Percentiles rank a stretch among this genome's conserved stretches.
phyloP scores from a whole-genome alignment of 2,888 invertebrate species.

The Alviniconcha strummeri region DNA sequence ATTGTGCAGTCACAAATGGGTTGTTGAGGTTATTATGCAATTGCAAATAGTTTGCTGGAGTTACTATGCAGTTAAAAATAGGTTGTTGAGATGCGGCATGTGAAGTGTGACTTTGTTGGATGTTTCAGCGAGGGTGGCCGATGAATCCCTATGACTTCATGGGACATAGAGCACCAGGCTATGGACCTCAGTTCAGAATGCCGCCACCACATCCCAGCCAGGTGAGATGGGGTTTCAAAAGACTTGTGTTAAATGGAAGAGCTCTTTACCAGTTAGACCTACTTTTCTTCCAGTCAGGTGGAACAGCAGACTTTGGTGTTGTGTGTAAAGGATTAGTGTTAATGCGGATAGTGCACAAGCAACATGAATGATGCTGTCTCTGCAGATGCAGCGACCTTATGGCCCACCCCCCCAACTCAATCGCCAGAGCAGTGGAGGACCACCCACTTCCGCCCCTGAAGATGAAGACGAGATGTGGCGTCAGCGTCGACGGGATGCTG shows the following conservation, averaged over 20 bases:
- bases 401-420: slow-evolving; percentile 44
- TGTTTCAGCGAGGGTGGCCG: slow-evolving; percentile 60
- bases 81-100: no score
- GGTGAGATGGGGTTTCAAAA: not conserved
- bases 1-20: no score
- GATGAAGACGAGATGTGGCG: slow-evolving; percentile 83
- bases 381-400: slow-evolving; percentile 33
- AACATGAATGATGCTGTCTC: not conserved
- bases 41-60: no score
- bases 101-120: slow-evolving; percentile 6
- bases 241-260: no score
- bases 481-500: slow-evolving; percentile 81
- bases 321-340: no score
- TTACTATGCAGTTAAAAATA: no score
- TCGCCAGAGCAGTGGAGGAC: slow-evolving; percentile 46
- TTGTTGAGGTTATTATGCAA: no score
- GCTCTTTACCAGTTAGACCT: no score
- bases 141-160: slow-evolving; percentile 66
- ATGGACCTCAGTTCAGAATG: slow-evolving; percentile 67
- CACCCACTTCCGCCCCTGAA: slow-evolving; percentile 47
- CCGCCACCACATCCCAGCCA: slow-evolving; percentile 52
- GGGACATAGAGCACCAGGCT: slow-evolving; percentile 61
- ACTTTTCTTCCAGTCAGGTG: no score
- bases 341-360: no score
- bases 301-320: no score